phyloP scores from a whole-genome alignment of 2,888 invertebrate species.

The Cantharis rustica region DNA sequence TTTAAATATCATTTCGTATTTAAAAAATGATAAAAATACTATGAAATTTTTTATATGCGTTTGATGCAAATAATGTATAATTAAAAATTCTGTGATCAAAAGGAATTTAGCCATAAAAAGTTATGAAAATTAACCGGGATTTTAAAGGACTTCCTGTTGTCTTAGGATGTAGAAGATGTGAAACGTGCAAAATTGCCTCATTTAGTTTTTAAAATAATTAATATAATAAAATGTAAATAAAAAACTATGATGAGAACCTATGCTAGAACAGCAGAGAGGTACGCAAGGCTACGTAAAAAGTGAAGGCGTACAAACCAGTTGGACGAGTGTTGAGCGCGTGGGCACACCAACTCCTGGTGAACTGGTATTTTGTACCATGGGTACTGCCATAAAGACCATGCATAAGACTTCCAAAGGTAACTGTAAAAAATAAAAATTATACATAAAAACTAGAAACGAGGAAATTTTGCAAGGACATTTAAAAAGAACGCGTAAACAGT shows the following conservation, averaged over 20 bases:
- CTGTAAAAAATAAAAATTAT: slow-evolving; percentile 17
- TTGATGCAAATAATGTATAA: slow-evolving; percentile 1
- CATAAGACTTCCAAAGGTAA: slow-evolving; percentile 14
- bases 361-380: slow-evolving; percentile 30
- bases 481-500: neutral
- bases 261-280: slow-evolving; percentile 32
- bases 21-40: neutral
- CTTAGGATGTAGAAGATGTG: slow-evolving; percentile 5
- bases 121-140: neutral
- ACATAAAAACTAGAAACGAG: slow-evolving; percentile 2
- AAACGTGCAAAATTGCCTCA: slow-evolving; percentile 23
- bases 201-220: slow-evolving; percentile 28
- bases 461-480: slow-evolving; percentile 5
- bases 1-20: neutral
- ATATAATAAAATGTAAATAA: slow-evolving; percentile 26
- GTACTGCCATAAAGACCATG: slow-evolving; percentile 22
- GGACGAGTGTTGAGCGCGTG: slow-evolving; percentile 57
- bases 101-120: neutral
- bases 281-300: slow-evolving; percentile 49
- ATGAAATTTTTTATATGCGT: neutral
- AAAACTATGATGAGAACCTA: slow-evolving; percentile 35
- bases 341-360: slow-evolving; percentile 53
- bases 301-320: slow-evolving; percentile 59
- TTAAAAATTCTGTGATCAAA: neutral
- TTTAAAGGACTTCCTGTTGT: slow-evolving; percentile 10